These are phyloP conservation scores for Platycheirus albimanus DNA, from an alignment of 2,888 invertebrate genomes.

Conservation along the genomic window DNA sequence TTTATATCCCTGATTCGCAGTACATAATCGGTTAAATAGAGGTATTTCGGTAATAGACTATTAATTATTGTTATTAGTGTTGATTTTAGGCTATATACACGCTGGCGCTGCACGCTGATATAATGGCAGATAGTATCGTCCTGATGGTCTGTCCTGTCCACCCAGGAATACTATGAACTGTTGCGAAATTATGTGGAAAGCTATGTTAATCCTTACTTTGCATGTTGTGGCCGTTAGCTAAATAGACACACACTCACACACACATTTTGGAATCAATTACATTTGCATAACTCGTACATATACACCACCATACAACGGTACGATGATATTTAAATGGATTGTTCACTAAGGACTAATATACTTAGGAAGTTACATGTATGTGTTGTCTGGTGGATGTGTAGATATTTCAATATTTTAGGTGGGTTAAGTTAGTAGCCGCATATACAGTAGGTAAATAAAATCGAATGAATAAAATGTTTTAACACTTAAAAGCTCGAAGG, in stretches of 20 bases:
- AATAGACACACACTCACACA: background rate
- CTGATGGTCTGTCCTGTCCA: no score
- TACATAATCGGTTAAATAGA: background rate
- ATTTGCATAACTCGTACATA: constrained; percentile 32
- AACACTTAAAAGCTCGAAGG: no score
- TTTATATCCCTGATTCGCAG: no score
- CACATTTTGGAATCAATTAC: constrained; percentile 23
- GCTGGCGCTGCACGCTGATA: background rate
- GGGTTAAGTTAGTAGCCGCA: no score
- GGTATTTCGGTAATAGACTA: background rate
- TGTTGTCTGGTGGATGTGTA: no score
- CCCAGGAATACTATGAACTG: constrained; percentile 17
- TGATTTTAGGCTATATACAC: constrained; percentile 11
- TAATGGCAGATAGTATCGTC: constrained; percentile 15
- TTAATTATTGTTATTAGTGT: constrained; percentile 27
- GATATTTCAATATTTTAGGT: no score
- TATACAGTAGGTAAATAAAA: no score
- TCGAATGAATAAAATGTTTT: no score
- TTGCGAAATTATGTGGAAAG: constrained; percentile 8
- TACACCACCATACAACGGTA: no score
- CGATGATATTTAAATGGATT: no score
- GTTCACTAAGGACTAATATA: no score
- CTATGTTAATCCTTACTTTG: constrained; percentile 17
- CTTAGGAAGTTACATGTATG: no score
- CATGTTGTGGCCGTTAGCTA: constrained; percentile 7